phyloP scores from a whole-genome alignment of 2,797 vertebrate species.

The Salmo trutta region DNA sequence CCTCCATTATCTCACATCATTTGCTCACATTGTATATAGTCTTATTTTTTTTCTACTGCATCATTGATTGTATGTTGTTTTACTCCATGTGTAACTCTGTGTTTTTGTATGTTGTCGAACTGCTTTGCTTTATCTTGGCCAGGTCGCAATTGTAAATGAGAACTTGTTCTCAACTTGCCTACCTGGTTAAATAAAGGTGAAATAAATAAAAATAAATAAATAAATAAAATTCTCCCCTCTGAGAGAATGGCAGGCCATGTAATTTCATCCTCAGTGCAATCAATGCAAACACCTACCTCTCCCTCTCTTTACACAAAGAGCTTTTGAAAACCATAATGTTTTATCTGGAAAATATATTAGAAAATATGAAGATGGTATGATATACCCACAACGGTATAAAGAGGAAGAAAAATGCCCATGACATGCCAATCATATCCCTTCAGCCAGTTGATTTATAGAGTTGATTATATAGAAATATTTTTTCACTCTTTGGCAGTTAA shows the following conservation, averaged over 20 bases:
- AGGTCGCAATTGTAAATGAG: no score
- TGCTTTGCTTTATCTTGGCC: no score
- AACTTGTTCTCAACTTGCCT: no score
- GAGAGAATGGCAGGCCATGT: slow-evolving; percentile 66
- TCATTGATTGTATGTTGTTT: no score
- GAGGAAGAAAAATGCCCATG: slow-evolving; percentile 34
- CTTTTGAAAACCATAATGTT: slow-evolving; percentile 55
- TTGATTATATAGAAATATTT: slow-evolving; percentile 61
- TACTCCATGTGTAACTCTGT: no score
- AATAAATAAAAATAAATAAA: no score
- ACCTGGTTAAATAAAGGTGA: no score
- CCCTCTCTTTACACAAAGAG: slow-evolving; percentile 32
- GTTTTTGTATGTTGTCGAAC: no score
- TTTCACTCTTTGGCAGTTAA: slow-evolving; percentile 50
- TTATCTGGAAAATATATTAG: slow-evolving; percentile 36
- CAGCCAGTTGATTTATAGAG: slow-evolving; percentile 63
- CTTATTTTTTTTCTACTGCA: no score
- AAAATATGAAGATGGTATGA: slow-evolving; percentile 49
- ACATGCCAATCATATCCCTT: slow-evolving; percentile 51
- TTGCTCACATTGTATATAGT: no score
- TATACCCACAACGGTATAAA: slow-evolving; percentile 35
- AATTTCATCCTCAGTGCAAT: slow-evolving; percentile 72
- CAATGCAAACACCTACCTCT: slow-evolving; percentile 67
- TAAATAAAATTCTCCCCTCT: slow-evolving; percentile 68
- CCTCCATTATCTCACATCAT: no score